phyloP scores from a whole-genome alignment of 2,888 invertebrate genomes.

The Sialis lutaria region DNA sequence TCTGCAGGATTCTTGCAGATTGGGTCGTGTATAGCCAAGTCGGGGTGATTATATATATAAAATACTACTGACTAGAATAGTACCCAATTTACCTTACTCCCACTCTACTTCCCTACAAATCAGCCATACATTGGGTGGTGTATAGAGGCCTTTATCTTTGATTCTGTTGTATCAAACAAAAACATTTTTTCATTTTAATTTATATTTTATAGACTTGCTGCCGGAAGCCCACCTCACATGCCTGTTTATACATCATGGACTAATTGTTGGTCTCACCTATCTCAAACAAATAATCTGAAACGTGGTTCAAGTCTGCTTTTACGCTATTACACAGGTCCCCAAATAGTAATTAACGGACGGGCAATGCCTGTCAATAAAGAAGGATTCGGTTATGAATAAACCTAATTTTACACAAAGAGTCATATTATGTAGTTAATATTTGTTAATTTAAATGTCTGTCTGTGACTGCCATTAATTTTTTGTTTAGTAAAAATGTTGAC shows the following conservation, averaged over 20 bases:
- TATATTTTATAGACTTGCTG: conserved; percentile 39
- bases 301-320: conserved; percentile 71
- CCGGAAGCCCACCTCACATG: conserved; percentile 73
- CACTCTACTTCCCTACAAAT: too few species aligned
- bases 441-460: too few species aligned
- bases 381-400: not conserved
- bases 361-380: conserved; percentile 13
- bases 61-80: too few species aligned
- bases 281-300: conserved; percentile 58
- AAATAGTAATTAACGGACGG: conserved; percentile 20
- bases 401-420: not conserved
- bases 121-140: too few species aligned
- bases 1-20: too few species aligned
- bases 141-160: not conserved
- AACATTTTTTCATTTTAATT: conserved; percentile 1
- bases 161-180: not conserved
- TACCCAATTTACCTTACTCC: too few species aligned
- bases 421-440: too few species aligned
- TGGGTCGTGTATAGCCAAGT: too few species aligned
- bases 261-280: conserved; percentile 68
- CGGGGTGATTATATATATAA: too few species aligned
- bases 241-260: conserved; percentile 67
- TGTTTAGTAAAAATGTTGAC: too few species aligned
- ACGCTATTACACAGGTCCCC: conserved; percentile 47
- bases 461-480: too few species aligned